A percentile compares a stretch with the other conserved stretches of the same genome.
Conservation (phyloP, 2,797 vertebrate species). For the Diglossa cyanea region DNA sequence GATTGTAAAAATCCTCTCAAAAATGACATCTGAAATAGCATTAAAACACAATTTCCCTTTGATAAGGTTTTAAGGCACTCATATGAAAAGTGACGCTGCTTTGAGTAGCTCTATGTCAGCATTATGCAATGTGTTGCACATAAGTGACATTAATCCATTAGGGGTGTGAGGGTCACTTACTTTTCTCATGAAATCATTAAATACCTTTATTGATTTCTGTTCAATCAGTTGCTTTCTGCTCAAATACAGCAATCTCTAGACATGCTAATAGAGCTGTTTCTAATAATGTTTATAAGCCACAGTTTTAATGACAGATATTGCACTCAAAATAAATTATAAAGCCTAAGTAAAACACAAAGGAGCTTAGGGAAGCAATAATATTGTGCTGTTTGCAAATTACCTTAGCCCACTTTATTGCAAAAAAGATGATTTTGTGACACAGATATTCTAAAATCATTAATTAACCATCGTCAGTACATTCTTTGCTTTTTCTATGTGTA, state of each 20-base stretch:
- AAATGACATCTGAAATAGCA: slow-evolving; percentile 77
- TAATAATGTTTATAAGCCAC: slow-evolving; percentile 26
- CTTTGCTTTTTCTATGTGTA: neutral
- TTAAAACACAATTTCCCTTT: slow-evolving; percentile 76
- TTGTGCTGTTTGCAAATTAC: neutral
- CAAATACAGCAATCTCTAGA: slow-evolving; percentile 36
- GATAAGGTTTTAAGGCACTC: slow-evolving; percentile 77
- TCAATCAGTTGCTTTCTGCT: slow-evolving; percentile 64
- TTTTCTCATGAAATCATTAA: slow-evolving; percentile 78
- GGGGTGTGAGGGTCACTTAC: slow-evolving; percentile 82
- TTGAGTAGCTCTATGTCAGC: slow-evolving; percentile 69
- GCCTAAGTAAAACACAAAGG: slow-evolving; percentile 40
- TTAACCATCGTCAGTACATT: neutral
- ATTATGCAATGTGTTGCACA: slow-evolving; percentile 69
- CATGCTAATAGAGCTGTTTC: slow-evolving; percentile 50
- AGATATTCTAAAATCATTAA: slow-evolving; percentile 12
- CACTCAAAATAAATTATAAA: slow-evolving; percentile 35
- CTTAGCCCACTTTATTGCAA: neutral
- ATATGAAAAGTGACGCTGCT: slow-evolving; percentile 73
- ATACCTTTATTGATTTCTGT: slow-evolving; percentile 84
- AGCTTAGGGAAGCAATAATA: slow-evolving; percentile 14
- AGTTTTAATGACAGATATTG: slow-evolving; percentile 48
- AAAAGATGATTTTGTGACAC: slow-evolving; percentile 5
- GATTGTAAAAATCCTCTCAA: slow-evolving; percentile 78
- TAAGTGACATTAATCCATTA: slow-evolving; percentile 79